Percentiles rank a stretch among this genome's conserved stretches.
Evolutionary conservation across 2,888 invertebrate genomes (phyloP).

Genomic region (Volucella inanis): DNA sequence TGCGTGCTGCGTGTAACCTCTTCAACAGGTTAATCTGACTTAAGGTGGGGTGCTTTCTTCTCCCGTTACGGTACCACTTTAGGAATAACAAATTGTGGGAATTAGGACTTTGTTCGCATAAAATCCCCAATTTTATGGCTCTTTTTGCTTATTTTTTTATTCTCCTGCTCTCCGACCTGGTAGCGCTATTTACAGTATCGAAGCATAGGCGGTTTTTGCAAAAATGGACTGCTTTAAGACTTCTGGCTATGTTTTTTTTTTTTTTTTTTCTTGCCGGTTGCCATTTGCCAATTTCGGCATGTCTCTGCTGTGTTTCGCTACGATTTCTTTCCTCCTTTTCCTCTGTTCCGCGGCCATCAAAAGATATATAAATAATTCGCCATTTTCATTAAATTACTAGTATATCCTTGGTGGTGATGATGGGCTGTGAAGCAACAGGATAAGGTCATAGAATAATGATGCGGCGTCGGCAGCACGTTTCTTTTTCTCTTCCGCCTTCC

Average conservation of each 20-base stretch:
- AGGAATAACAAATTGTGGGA: conserved; percentile 70
- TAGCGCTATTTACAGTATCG: not conserved
- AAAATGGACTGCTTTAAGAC: conserved; percentile 46
- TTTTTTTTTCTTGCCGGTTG: conserved; percentile 15
- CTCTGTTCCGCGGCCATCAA: conserved; percentile 17
- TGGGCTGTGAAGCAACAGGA: conserved; percentile 66
- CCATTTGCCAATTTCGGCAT: conserved; percentile 43
- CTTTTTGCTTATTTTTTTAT: conserved; percentile 23
- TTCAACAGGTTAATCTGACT: conserved; percentile 61
- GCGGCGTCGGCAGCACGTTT: conserved; percentile 54
- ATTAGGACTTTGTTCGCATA: conserved; percentile 71
- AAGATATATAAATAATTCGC: conserved; percentile 68
- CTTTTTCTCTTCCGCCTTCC: conserved; percentile 43
- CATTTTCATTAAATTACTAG: conserved; percentile 67
- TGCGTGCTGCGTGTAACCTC: conserved; percentile 66
- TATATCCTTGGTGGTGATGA: conserved; percentile 61
- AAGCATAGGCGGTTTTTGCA: conserved; percentile 38
- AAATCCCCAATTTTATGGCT: conserved; percentile 72
- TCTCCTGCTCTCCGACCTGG: not conserved
- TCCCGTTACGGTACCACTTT: conserved; percentile 22
- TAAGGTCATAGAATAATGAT: conserved; percentile 56
- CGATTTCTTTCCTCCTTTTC: conserved; percentile 37
- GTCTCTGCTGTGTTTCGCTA: conserved; percentile 45
- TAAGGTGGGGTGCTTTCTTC: conserved; percentile 3
- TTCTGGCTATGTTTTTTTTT: conserved; percentile 44